A percentile compares a stretch with the other conserved stretches of the same genome.
phyloP scores from a whole-genome alignment of 2,888 invertebrate genomes.

The Meliscaeva auricollis region DNA sequence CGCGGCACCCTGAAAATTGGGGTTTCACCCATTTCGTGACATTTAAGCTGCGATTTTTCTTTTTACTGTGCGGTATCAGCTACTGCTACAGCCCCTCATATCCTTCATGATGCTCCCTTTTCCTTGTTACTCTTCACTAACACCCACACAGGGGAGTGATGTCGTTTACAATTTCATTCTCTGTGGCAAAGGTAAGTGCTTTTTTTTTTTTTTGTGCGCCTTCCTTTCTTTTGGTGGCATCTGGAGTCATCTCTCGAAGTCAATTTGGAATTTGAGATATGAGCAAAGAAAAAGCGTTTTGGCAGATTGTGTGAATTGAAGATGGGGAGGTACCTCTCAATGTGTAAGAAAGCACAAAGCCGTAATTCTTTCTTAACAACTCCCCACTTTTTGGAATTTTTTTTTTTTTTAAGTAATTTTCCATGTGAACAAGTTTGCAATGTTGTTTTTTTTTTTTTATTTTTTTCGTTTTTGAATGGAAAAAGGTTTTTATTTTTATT shows the following conservation, averaged over 20 bases:
- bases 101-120: background rate
- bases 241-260: constrained; percentile 70
- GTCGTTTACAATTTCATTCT: constrained; percentile 56
- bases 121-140: background rate
- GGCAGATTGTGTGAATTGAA: constrained; percentile 39
- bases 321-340: background rate
- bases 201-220: background rate
- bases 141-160: constrained; percentile 15
- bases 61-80: constrained; percentile 1
- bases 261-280: constrained; percentile 69
- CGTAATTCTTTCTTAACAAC: constrained; percentile 50
- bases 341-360: constrained; percentile 7
- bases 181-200: background rate
- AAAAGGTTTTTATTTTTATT: background rate
- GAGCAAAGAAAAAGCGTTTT: constrained; percentile 49
- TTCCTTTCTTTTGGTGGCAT: constrained; percentile 49
- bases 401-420: constrained; percentile 46
- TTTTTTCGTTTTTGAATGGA: no score
- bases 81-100: background rate
- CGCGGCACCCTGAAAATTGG: constrained; percentile 69
- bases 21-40: constrained; percentile 70
- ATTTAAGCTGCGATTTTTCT: constrained; percentile 70
- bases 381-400: background rate
- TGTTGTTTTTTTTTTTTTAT: constrained; percentile 30
- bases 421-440: constrained; percentile 40